phyloP scores from a whole-genome alignment of 2,113 vertebrate genomes.

The Ageneiosus marmoratus region DNA sequence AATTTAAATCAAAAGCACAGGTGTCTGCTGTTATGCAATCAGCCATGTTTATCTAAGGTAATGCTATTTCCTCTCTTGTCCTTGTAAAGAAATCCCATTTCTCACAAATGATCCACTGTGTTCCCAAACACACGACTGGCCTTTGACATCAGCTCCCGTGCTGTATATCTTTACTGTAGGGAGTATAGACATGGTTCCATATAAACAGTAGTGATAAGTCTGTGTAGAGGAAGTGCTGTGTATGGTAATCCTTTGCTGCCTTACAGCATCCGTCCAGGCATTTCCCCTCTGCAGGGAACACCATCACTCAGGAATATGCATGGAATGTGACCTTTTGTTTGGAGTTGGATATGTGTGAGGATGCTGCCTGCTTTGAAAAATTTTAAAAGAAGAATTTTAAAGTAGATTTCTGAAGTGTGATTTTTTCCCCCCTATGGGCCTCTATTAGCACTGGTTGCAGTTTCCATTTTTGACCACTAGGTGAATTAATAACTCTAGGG shows the following conservation, averaged over 20 bases:
- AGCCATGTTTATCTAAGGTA: background rate
- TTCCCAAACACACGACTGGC: background rate
- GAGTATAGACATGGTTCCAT: slow-evolving; percentile 34
- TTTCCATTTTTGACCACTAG: background rate
- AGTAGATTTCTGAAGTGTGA: background rate
- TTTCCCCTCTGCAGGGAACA: slow-evolving; percentile 70
- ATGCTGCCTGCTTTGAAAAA: slow-evolving; percentile 52
- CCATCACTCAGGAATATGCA: slow-evolving; percentile 70
- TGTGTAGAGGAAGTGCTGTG: slow-evolving; percentile 70
- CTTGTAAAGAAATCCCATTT: background rate
- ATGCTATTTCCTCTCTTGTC: background rate
- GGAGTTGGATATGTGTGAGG: slow-evolving; percentile 64
- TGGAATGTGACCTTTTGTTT: slow-evolving; percentile 76
- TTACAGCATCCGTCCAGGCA: slow-evolving; percentile 66
- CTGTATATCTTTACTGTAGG: slow-evolving; percentile 36
- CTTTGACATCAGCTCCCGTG: slow-evolving; percentile 26
- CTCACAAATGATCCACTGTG: background rate
- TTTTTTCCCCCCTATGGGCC: background rate
- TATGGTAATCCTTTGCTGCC: slow-evolving; percentile 63
- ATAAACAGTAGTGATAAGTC: slow-evolving; percentile 65
- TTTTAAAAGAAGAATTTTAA: slow-evolving; percentile 12
- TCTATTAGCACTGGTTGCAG: background rate
- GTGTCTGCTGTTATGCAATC: slow-evolving; percentile 16
- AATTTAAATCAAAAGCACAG: slow-evolving; percentile 19
- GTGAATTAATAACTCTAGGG: background rate